Conservation (phyloP, 2,888 invertebrate species). For the Metallyticus violacea region DNA sequence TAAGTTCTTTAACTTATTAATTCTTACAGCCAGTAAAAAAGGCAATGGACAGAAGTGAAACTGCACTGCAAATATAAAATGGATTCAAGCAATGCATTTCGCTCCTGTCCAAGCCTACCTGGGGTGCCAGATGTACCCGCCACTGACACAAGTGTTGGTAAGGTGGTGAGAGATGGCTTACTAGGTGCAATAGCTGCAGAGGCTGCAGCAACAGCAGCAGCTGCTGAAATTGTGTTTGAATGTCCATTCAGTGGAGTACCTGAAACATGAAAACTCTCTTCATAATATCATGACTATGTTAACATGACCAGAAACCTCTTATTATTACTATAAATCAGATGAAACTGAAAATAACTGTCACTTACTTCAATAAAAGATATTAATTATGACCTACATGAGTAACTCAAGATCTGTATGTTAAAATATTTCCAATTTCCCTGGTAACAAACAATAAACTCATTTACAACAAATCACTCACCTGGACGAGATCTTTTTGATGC, state of each 20-base stretch:
- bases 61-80: background rate
- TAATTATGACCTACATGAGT: too few species aligned
- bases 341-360: too few species aligned
- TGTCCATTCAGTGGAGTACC: constrained; percentile 18
- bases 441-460: too few species aligned
- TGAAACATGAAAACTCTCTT: background rate
- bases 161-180: constrained; percentile 2
- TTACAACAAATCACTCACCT: constrained; percentile 32
- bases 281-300: background rate
- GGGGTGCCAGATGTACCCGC: background rate
- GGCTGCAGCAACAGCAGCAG: constrained; percentile 7
- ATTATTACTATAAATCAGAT: too few species aligned
- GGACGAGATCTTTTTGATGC: constrained; percentile 47
- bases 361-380: too few species aligned
- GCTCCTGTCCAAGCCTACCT: background rate
- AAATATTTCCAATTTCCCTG: too few species aligned
- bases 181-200: constrained; percentile 8
- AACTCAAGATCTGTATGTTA: too few species aligned
- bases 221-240: constrained; percentile 4
- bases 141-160: constrained; percentile 13
- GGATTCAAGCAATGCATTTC: background rate
- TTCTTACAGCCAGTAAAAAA: background rate
- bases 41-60: background rate
- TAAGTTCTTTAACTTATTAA: too few species aligned
- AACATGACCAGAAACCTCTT: too few species aligned